These are phyloP conservation scores for Ectropis grisescens DNA, from an alignment of 1,140 invertebrate species.

Conservation along the genomic window DNA sequence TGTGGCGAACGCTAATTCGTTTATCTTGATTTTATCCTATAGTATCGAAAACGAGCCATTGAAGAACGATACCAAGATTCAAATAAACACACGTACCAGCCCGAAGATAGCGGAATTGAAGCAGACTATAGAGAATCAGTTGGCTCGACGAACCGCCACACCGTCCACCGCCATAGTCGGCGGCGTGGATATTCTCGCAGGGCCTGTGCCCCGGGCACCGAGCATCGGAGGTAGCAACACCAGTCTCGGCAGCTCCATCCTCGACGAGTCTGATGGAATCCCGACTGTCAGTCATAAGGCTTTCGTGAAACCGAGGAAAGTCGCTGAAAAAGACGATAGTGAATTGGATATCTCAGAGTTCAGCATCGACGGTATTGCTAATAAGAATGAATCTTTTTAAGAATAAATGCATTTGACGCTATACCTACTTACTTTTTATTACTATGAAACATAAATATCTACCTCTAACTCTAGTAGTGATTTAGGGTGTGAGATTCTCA, in stretches of 20 bases:
- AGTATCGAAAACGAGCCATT: constrained; percentile 46
- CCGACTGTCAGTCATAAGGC: constrained; percentile 27
- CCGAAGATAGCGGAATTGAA: constrained; percentile 60
- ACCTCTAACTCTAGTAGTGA: no score
- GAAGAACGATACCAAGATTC: constrained; percentile 28
- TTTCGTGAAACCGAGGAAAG: constrained; percentile 30
- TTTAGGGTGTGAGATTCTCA: no score
- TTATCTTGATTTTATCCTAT: no score
- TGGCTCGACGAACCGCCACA: constrained; percentile 43
- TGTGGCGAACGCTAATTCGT: no score
- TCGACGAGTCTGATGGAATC: constrained; percentile 47
- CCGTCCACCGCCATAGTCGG: constrained; percentile 38
- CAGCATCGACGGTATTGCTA: constrained; percentile 42
- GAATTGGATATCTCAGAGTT: constrained; percentile 62
- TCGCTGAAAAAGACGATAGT: constrained; percentile 44
- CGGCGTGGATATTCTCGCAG: constrained; percentile 35
- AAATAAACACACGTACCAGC: constrained; percentile 31
- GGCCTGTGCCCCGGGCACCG: constrained; percentile 21
- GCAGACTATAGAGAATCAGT: constrained; percentile 51
- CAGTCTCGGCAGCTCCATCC: constrained; percentile 56
- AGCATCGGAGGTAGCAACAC: constrained; percentile 56
- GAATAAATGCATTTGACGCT: no score
- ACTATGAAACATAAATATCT: no score
- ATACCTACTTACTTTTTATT: no score
- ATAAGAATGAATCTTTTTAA: constrained; percentile 32